Base-by-base conservation (phyloP, 2,113 vertebrate species). In the Turnix velox region DNA sequence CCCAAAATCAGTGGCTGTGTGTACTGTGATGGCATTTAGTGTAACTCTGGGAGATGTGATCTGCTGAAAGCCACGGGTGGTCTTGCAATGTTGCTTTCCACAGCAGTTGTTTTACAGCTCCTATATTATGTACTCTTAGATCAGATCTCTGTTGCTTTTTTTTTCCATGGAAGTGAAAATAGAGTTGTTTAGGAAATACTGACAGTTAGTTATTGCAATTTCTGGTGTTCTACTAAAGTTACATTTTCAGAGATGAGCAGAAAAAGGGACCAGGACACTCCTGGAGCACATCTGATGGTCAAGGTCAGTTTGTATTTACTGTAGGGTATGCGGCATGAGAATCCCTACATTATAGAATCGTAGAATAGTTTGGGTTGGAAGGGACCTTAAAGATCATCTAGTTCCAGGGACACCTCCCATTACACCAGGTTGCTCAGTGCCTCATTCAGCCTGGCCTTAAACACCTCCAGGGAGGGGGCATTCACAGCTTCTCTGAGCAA, bases 321-420 rank as follows among this genome's bases (percentile, higher is more conserved):
- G 40, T 16, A 48, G 42, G 20, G 33, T 18, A 33, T 9, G 0
- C 5, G 20, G 31, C 62, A 18, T 5, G 37, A 76, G 61, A 75
- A 14, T 25, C 43, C 10, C 7, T 79, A 75, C 1, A 0, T 7
- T n/a, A n/a, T n/a, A n/a, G n/a, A n/a, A n/a, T n/a, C n/a, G n/a
- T n/a, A n/a, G n/a, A n/a, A n/a, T n/a, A n/a, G n/a, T n/a, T n/a
- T n/a, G n/a, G n/a, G n/a, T n/a, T n/a, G n/a, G n/a, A n/a, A n/a
- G n/a, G n/a, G n/a, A n/a, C n/a, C n/a, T n/a, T n/a, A n/a, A n/a
- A n/a, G n/a, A n/a, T n/a, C n/a, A n/a, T n/a, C n/a, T n/a, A n/a
- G n/a, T n/a, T n/a, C n/a, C n/a, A n/a, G n/a, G n/a, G n/a, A n/a
- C n/a, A n/a, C n/a, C n/a, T n/a, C n/a, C n/a, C n/a, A n/a, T n/a